These are phyloP conservation scores for Bothrops jararaca DNA, from an alignment of 2,113 vertebrate species.

Conservation along the genomic window DNA sequence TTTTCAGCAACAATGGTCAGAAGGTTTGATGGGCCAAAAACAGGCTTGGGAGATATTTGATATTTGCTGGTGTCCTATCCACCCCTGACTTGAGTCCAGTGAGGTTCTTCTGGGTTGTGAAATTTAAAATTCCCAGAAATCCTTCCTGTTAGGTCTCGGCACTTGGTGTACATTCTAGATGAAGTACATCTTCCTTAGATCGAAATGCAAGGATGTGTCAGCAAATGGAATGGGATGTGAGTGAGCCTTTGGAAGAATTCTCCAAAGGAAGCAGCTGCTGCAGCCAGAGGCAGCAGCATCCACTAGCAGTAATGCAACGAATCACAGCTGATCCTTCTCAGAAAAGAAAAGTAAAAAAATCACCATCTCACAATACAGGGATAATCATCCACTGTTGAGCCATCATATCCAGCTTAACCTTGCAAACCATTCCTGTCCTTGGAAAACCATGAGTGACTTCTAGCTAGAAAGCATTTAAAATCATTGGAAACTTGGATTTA, in stretches of 20 bases:
- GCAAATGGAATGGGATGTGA: background rate
- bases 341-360: conserved; percentile 58
- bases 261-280: background rate
- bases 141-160: background rate
- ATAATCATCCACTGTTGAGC: conserved; percentile 52
- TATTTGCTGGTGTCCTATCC: background rate
- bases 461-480: conserved; percentile 50
- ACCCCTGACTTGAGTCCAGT: background rate
- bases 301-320: background rate
- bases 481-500: conserved; percentile 56
- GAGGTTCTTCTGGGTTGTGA: background rate
- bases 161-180: background rate
- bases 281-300: background rate
- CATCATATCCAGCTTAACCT: conserved; percentile 16
- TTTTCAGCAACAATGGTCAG: background rate
- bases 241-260: background rate
- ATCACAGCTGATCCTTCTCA: conserved; percentile 25
- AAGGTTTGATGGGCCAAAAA: background rate
- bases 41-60: background rate
- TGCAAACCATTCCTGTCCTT: conserved; percentile 23
- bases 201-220: background rate
- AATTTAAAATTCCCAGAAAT: background rate
- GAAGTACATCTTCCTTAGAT: background rate
- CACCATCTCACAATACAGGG: conserved; percentile 34
- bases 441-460: conserved; percentile 45